Percentiles rank a stretch among this genome's conserved stretches.
Evolutionary conservation across 2,888 invertebrate species (phyloP).

Genomic region (Myathropa florea): DNA sequence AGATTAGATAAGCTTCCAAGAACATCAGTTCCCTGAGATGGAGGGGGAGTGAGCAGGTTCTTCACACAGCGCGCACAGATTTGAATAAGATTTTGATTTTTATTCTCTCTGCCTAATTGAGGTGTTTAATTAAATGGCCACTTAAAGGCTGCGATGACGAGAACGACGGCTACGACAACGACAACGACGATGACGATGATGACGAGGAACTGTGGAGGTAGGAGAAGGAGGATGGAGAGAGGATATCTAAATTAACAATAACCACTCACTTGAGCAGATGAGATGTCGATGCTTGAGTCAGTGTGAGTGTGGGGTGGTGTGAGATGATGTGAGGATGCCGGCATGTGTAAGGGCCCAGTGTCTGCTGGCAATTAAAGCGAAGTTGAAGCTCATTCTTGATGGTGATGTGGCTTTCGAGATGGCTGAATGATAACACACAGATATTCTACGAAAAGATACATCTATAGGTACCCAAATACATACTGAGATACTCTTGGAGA

Average conservation of each 20-base stretch:
- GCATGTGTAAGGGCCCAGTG: slow-evolving; percentile 1
- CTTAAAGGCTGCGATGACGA: slow-evolving; percentile 15
- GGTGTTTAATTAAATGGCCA: slow-evolving; percentile 67
- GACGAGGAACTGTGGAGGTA: not conserved
- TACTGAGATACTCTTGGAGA: too few species aligned
- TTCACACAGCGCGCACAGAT: not conserved
- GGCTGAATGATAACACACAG: slow-evolving; percentile 5
- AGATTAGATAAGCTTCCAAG: slow-evolving; percentile 53
- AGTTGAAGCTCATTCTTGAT: slow-evolving; percentile 6
- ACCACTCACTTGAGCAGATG: slow-evolving; percentile 59
- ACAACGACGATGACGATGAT: not conserved
- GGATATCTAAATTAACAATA: slow-evolving; percentile 60
- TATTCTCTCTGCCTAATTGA: slow-evolving; percentile 58
- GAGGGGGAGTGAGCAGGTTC: not conserved
- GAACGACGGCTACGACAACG: not conserved
- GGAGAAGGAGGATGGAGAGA: not conserved
- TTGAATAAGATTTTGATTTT: slow-evolving; percentile 57
- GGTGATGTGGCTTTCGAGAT: slow-evolving; percentile 20
- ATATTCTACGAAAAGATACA: slow-evolving; percentile 15
- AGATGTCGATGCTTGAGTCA: slow-evolving; percentile 33
- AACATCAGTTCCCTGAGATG: too few species aligned
- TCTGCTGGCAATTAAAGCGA: slow-evolving; percentile 52
- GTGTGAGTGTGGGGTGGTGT: not conserved
- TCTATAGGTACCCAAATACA: not conserved
- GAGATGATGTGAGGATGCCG: not conserved